phyloP scores from a whole-genome alignment of 2,888 invertebrate genomes.

The Sesia apiformis region DNA sequence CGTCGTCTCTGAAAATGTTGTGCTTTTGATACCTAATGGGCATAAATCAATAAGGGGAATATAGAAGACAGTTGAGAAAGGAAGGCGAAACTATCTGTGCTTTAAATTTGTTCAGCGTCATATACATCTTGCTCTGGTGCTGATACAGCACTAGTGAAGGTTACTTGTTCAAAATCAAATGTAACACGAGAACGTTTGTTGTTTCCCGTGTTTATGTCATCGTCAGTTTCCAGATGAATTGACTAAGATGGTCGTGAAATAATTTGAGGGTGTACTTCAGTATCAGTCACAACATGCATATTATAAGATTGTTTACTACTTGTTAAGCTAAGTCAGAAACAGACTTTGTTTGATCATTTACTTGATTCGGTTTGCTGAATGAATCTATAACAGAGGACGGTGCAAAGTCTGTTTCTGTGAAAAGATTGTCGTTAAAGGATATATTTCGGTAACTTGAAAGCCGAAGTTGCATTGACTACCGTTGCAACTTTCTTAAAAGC shows the following conservation, averaged over 20 bases:
- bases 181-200: too few species aligned
- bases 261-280: not conserved
- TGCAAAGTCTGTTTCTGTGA: not conserved
- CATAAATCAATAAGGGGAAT: not conserved
- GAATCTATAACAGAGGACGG: not conserved
- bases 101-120: not conserved
- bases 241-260: not conserved
- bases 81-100: not conserved
- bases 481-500: not conserved
- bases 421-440: not conserved
- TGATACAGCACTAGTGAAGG: not conserved
- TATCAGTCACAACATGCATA: not conserved
- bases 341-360: too few species aligned
- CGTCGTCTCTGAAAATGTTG: not conserved
- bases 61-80: not conserved
- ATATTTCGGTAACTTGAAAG: too few species aligned
- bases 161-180: not conserved
- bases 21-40: not conserved
- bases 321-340: too few species aligned
- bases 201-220: too few species aligned
- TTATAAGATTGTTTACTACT: too few species aligned
- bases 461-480: not conserved
- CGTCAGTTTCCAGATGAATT: not conserved
- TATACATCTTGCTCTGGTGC: not conserved
- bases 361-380: too few species aligned